phyloP scores from a whole-genome alignment of 2,113 vertebrate species.

The human region GRCh38 chr12:25979501-25980000 shows the following conservation, averaged over 20 bases:
- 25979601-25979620: background rate
- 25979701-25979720: background rate
- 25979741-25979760: background rate
- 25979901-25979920: background rate
- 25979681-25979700: background rate
- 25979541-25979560: background rate
- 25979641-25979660: background rate
- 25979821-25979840: background rate
- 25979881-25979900: background rate
- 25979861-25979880: fast-evolving
- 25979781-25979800: background rate
- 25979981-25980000: background rate
- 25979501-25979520: background rate
- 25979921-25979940: background rate
- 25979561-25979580: background rate
- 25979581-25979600: background rate
- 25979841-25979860: background rate
- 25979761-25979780: background rate
- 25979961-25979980: background rate
- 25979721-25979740: background rate
- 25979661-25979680: background rate
- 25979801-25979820: background rate
- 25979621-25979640: background rate
- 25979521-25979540: background rate
- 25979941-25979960: background rate